Evolutionary conservation across 2,113 vertebrate genomes (phyloP), one percentile per base, ranked within the genome.

Genomic region (Deroptyus accipitrinus): DNA sequence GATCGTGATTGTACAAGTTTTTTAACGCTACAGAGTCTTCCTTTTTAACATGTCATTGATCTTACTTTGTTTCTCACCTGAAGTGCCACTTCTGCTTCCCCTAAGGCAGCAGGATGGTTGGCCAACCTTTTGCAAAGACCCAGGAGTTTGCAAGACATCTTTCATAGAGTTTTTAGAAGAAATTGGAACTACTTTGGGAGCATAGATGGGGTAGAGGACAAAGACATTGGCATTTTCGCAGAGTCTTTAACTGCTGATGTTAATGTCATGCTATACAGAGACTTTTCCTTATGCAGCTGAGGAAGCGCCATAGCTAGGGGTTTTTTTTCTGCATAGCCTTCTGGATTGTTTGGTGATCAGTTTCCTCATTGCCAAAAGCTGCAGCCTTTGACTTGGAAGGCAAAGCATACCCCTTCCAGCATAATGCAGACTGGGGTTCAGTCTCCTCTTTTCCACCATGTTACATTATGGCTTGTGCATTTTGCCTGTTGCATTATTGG

Each of bases 381-480:
- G 18, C 41, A 51, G 3, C 37, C 44, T 83, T 92, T 90, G 33
- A 51, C 27, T 41, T 70, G 27, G 28, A 74, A 91, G 23, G 28
- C 13, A n/a, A 74, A 23, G 59, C 8, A 30, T 52, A 10, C 5
- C 20, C 10, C 33, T 90, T 54, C 1, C 33, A 80, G 0, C 52
- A 66, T 83, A 55, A n/a, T 13, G 13, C 31, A 78, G 27, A 13
- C 23, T 80, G 39, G 23, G 16, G 8, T 39, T 74, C 35, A 24
- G 48, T 57, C 27, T 78, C 19, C 19, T 82, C 23, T 68, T 54
- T 54, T 57, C 10, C 24, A 57, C 28, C 11, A 12, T 35, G 33
- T 57, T 62, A 25, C 1, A 0, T 39, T 79, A 27, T 2, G 3
- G 28, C 8, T 72, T 51, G 2, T 73, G 13, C 5, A 0, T 68